Evolutionary conservation across 2,888 invertebrate genomes (phyloP).

Genomic region (Hetaerina titia): DNA sequence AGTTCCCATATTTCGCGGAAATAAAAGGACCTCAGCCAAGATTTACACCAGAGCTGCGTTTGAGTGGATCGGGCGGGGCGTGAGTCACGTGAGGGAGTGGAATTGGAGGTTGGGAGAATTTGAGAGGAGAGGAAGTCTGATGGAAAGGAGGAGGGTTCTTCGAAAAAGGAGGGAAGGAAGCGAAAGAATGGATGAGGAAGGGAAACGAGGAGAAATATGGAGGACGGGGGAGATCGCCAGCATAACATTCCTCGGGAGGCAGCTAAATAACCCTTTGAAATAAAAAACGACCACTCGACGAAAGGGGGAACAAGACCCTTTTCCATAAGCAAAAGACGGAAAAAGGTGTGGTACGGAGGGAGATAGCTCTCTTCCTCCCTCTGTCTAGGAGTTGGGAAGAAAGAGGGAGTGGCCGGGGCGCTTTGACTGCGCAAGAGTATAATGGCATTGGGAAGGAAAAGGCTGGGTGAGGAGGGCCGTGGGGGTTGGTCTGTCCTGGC

Average conservation of each 20-base stretch:
- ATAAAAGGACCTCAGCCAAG: neutral
- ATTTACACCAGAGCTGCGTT: neutral
- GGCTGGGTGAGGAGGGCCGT: neutral
- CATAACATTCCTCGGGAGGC: neutral
- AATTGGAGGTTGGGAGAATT: neutral
- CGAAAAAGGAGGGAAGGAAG: neutral
- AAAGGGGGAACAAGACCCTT: neutral
- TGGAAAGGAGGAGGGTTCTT: neutral
- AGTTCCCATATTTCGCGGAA: neutral
- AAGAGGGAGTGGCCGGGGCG: neutral
- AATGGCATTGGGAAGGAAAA: neutral
- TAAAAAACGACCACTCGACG: slow-evolving; percentile 40
- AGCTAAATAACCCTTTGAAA: slow-evolving; percentile 22
- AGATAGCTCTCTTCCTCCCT: neutral
- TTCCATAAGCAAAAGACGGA: slow-evolving; percentile 46
- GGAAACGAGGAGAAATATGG: neutral
- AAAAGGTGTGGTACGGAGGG: neutral
- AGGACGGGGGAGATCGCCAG: neutral
- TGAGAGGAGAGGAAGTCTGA: neutral
- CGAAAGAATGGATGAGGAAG: neutral
- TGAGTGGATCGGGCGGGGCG: neutral
- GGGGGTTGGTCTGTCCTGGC: neutral
- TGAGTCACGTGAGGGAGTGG: neutral
- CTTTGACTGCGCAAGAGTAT: neutral
- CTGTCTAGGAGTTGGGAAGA: neutral